Percentiles rank a stretch among this genome's conserved stretches.
phyloP scores from a whole-genome alignment of 2,797 vertebrate genomes.

The Vultur gryphus region DNA sequence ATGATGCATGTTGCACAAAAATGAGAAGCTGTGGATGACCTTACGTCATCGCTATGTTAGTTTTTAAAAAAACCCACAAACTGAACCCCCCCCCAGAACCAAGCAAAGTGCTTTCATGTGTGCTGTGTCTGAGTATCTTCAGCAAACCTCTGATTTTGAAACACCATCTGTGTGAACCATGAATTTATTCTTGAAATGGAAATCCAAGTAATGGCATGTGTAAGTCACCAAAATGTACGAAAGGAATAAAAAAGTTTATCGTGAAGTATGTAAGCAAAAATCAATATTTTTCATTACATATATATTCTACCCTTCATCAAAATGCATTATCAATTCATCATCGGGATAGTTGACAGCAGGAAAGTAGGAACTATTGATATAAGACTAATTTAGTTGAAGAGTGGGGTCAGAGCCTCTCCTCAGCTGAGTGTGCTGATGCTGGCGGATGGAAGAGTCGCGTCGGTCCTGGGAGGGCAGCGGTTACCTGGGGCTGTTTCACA shows the following conservation, averaged over 20 bases:
- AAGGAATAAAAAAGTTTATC: neutral
- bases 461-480: neutral
- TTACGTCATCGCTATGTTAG: neutral
- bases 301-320: neutral
- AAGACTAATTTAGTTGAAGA: slow-evolving; percentile 37
- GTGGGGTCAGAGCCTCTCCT: neutral
- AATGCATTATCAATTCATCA: neutral
- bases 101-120: neutral
- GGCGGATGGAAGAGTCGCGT: neutral
- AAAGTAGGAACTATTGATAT: slow-evolving; percentile 43
- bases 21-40: neutral
- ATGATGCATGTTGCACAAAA: neutral
- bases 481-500: slow-evolving; percentile 22
- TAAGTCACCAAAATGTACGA: neutral
- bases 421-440: neutral
- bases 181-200: neutral
- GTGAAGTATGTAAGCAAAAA: neutral
- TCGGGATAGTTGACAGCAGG: slow-evolving; percentile 6
- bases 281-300: neutral
- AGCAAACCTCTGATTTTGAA: neutral
- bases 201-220: neutral
- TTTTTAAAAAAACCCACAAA: neutral
- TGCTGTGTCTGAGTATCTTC: neutral
- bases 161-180: neutral
- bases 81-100: neutral